These are phyloP conservation scores for Phyllotreta cruciferae DNA, from an alignment of 2,888 invertebrate genomes.

Conservation along the genomic window DNA sequence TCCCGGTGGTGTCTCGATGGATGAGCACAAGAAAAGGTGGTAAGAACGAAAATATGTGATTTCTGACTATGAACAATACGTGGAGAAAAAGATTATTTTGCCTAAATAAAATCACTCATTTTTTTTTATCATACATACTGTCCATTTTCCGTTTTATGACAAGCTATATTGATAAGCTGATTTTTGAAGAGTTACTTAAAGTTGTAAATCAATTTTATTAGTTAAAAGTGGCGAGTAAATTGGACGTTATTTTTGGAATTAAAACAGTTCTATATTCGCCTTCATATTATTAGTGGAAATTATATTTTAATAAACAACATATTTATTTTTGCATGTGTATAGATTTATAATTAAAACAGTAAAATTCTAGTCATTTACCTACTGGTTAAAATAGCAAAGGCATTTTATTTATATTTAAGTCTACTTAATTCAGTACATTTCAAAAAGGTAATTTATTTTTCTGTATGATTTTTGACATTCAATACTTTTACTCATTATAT, in stretches of 20 bases:
- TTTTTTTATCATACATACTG: conserved; percentile 23
- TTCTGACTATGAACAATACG: conserved; percentile 34
- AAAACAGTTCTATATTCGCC: background rate
- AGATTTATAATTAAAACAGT: conserved; percentile 8
- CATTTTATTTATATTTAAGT: background rate
- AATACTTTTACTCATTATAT: too few species aligned
- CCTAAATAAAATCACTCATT: conserved; percentile 18
- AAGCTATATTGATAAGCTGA: too few species aligned
- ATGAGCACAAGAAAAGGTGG: conserved; percentile 99
- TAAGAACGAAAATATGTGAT: conserved; percentile 59
- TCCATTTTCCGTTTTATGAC: conserved; percentile 7
- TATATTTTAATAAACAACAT: conserved; percentile 1
- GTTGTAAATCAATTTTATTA: too few species aligned
- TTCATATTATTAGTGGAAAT: background rate
- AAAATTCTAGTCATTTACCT: background rate
- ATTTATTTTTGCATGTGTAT: conserved; percentile 24
- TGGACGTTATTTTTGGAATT: conserved; percentile 1
- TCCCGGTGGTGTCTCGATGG: conserved; percentile 99
- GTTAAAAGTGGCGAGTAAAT: background rate
- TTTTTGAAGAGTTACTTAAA: too few species aligned
- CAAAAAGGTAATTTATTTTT: background rate
- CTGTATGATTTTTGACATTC: too few species aligned
- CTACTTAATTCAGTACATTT: too few species aligned
- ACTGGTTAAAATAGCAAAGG: background rate
- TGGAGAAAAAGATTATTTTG: conserved; percentile 16